Evolutionary conservation across 53 echinoderm and acorn worm genomes (phyloP).

Genomic region (Echinarachnius parma): DNA sequence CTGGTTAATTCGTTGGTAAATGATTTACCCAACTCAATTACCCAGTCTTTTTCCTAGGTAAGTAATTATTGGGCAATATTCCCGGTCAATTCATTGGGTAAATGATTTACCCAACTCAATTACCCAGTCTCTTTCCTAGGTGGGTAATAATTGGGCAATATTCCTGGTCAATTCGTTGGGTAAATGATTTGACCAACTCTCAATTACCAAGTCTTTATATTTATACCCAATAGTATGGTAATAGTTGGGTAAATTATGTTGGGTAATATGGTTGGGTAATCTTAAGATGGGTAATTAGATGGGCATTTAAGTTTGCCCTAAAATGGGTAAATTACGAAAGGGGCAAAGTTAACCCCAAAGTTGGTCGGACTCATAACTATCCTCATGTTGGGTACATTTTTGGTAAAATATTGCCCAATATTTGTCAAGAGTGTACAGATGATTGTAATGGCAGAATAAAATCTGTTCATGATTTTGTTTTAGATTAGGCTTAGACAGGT

Average conservation of each 20-base stretch:
- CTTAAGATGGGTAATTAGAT: slow-evolving; percentile 10
- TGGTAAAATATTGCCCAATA: slow-evolving; percentile 5
- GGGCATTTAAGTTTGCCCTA: slow-evolving; percentile 14
- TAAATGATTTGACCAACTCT: slow-evolving; percentile 1
- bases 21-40: slow-evolving; percentile 3
- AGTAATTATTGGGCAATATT: neutral
- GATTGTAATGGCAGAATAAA: too few relatives aligned
- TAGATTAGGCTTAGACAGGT: too few relatives aligned
- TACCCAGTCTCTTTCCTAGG: neutral
- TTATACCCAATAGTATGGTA: slow-evolving; percentile 8
- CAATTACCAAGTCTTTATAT: slow-evolving; percentile 10
- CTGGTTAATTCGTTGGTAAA: slow-evolving; percentile 2
- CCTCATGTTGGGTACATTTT: slow-evolving; percentile 12
- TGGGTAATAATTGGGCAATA: neutral
- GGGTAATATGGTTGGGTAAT: slow-evolving; percentile 14
- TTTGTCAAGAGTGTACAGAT: neutral
- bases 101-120: slow-evolving; percentile 12
- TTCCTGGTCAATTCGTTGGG: slow-evolving; percentile 4
- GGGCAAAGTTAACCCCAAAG: slow-evolving; percentile 2
- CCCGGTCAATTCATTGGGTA: slow-evolving; percentile 4
- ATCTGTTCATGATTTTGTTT: too few relatives aligned
- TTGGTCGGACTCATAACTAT: slow-evolving; percentile 7
- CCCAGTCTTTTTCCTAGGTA: slow-evolving; percentile 2
- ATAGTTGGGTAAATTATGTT: slow-evolving; percentile 5
- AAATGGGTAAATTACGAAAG: slow-evolving; percentile 3